Percentiles rank a stretch among this genome's conserved stretches.
Conservation (phyloP, 2,113 vertebrate species). For the Leptodactylus fuscus region DNA sequence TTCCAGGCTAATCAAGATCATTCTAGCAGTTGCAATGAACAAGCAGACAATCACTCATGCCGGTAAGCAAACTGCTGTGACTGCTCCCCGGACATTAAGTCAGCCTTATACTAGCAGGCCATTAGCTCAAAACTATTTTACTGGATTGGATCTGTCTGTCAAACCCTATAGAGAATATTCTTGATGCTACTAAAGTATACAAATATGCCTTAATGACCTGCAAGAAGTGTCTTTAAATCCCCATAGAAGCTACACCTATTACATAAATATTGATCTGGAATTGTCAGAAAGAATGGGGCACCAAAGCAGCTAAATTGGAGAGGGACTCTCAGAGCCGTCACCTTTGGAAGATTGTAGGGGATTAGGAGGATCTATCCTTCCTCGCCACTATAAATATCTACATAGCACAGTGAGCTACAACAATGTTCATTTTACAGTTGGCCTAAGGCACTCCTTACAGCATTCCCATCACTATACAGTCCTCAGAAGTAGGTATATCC, state of each 20-base stretch:
- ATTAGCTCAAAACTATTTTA: not conserved
- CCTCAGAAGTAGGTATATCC: too few relatives aligned
- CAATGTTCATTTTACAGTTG: not conserved
- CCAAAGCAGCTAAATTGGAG: not conserved
- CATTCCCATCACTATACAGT: not conserved
- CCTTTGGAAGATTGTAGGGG: not conserved
- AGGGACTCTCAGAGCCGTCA: not conserved
- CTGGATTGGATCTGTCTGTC: not conserved
- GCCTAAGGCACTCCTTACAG: not conserved
- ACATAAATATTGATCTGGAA: not conserved
- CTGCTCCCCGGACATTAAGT: not conserved
- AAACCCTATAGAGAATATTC: not conserved
- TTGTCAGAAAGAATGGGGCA: not conserved
- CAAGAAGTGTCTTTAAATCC: not conserved
- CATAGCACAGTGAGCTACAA: not conserved
- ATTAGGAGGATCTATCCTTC: not conserved
- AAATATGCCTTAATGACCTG: not conserved
- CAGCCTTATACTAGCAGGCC: not conserved
- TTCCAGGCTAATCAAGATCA: not conserved
- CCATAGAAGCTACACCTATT: not conserved
- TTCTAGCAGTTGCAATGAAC: not conserved
- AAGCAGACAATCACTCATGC: not conserved
- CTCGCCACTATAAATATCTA: not conserved
- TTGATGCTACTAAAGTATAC: not conserved
- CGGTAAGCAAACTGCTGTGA: conserved; percentile 5